Conservation (phyloP, 2,797 vertebrate genomes). For the Pangasius macronema region DNA sequence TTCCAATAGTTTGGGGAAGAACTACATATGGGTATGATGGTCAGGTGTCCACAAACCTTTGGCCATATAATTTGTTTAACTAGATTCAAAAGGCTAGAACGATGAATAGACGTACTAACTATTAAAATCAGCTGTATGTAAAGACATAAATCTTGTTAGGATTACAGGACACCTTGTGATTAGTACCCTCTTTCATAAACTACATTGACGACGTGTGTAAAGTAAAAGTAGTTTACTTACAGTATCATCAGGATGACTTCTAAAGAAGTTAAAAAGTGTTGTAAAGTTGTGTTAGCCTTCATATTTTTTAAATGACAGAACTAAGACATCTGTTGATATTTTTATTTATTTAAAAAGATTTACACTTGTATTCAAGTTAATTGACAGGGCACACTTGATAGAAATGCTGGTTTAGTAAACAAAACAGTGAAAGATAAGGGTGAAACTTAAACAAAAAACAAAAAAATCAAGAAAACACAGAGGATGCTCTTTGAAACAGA, state of each 20-base stretch:
- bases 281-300: not conserved
- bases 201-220: no score
- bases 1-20: not conserved
- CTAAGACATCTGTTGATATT: not conserved
- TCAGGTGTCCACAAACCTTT: not conserved
- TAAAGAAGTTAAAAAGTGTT: not conserved
- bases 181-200: no score
- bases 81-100: not conserved
- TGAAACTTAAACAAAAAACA: not conserved
- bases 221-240: not conserved
- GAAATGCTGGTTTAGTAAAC: constrained; percentile 50
- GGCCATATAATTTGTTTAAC: not conserved
- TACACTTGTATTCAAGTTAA: constrained; percentile 49
- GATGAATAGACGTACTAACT: not conserved
- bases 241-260: not conserved
- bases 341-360: constrained; percentile 48
- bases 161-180: no score
- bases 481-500: constrained; percentile 62
- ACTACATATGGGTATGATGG: not conserved
- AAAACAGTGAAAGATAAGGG: constrained; percentile 16
- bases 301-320: not conserved
- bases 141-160: not conserved
- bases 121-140: not conserved
- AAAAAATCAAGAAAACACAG: not conserved
- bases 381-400: constrained; percentile 32